A percentile compares a stretch with the other conserved stretches of the same genome.
These are phyloP conservation scores for Tetragnatha versicolor DNA, from an alignment of 1,140 invertebrate species.

Conservation along the genomic window DNA sequence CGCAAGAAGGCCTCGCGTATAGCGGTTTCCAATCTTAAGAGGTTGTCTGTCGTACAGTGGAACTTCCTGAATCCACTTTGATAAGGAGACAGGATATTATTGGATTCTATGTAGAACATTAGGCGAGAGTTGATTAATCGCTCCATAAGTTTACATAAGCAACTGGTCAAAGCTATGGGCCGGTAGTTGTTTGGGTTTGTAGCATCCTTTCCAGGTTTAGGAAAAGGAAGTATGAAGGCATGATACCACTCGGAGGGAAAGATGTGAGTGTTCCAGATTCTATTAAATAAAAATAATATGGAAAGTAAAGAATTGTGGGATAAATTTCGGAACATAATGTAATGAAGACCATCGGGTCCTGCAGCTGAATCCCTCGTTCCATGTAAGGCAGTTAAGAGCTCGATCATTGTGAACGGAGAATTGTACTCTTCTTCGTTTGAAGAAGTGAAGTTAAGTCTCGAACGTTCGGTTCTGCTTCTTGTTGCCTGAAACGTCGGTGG, in stretches of 20 bases:
- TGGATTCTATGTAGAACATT: slow-evolving; percentile 20
- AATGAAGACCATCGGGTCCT: not conserved
- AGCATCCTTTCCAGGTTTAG: slow-evolving; percentile 21
- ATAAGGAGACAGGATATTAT: slow-evolving; percentile 19
- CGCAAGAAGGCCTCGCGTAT: slow-evolving; percentile 60
- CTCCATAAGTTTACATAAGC: no score
- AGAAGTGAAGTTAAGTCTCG: not conserved
- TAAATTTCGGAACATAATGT: not conserved
- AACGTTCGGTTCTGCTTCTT: not conserved
- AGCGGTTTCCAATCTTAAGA: slow-evolving; percentile 61
- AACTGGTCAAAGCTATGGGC: slow-evolving; percentile 46
- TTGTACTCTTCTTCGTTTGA: not conserved
- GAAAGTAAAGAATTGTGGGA: not conserved
- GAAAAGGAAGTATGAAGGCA: slow-evolving; percentile 38
- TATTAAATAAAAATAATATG: not conserved
- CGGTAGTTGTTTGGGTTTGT: slow-evolving; percentile 38
- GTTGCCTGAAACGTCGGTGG: not conserved
- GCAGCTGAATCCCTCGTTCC: not conserved
- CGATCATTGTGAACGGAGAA: not conserved
- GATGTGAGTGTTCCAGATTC: not conserved
- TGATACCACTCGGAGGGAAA: slow-evolving; percentile 49
- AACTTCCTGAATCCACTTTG: slow-evolving; percentile 60
- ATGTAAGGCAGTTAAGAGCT: not conserved
- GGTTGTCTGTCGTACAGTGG: slow-evolving; percentile 62
- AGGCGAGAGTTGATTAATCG: slow-evolving; percentile 41